Conservation (phyloP, 2,797 vertebrate species). For the Columba guinea region DNA sequence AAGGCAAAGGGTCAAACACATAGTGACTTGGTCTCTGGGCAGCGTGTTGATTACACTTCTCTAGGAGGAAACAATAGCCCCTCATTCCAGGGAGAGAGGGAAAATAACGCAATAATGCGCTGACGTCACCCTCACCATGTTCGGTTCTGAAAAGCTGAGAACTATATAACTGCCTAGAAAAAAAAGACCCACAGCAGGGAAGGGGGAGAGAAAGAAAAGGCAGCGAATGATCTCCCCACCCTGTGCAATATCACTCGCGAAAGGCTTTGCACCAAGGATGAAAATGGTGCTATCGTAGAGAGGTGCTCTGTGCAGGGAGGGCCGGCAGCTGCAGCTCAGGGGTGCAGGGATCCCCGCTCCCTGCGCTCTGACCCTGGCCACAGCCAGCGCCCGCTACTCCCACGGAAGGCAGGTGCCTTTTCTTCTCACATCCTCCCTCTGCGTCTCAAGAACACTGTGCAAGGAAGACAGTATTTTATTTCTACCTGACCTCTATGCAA, state of each 20-base stretch:
- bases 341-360: background rate
- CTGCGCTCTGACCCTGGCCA: background rate
- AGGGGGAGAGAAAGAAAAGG: background rate
- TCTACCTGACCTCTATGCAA: background rate
- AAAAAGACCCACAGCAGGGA: background rate
- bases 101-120: background rate
- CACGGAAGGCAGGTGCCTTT: background rate
- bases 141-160: background rate
- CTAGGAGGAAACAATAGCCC: background rate
- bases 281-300: background rate
- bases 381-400: background rate
- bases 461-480: background rate
- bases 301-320: fast-evolving
- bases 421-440: background rate
- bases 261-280: background rate
- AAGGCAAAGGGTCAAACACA: conserved; percentile 14
- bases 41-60: background rate
- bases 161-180: background rate
- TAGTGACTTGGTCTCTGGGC: background rate
- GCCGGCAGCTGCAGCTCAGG: fast-evolving
- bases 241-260: background rate
- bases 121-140: fast-evolving
- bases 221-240: background rate
- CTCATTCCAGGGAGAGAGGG: background rate
- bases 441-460: background rate